Conservation (phyloP, 2,888 invertebrate genomes). For the Agrochola circellaris region DNA sequence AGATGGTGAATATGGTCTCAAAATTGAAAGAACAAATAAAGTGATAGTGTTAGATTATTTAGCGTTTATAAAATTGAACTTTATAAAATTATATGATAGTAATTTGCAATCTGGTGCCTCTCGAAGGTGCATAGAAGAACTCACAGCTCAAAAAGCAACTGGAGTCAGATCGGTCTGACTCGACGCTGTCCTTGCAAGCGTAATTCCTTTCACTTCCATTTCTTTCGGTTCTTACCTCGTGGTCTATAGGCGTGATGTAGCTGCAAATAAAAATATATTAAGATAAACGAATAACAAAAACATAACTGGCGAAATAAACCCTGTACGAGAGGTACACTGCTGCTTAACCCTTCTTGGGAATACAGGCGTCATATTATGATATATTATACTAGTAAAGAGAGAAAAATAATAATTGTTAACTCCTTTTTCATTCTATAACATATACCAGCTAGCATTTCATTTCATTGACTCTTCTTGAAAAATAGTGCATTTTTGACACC, state of each 20-base stretch:
- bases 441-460: neutral
- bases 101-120: constrained; percentile 49
- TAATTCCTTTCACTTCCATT: constrained; percentile 75
- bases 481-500: neutral
- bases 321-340: neutral
- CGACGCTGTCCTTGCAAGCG: constrained; percentile 82
- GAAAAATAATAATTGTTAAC: neutral
- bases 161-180: constrained; percentile 87
- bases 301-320: too few species aligned
- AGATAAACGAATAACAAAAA: neutral
- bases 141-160: constrained; percentile 90
- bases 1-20: neutral
- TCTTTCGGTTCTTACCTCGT: constrained; percentile 84
- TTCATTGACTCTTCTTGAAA: neutral
- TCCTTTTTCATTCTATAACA: neutral
- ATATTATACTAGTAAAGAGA: too few species aligned
- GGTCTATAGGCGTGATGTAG: constrained; percentile 88
- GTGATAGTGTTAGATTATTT: neutral
- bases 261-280: constrained; percentile 71
- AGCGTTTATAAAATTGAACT: neutral
- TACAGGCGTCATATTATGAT: neutral
- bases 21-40: neutral
- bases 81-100: neutral
- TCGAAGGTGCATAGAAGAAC: constrained; percentile 72
- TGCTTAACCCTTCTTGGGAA: neutral